Evolutionary conservation across 2,888 invertebrate genomes (phyloP), one percentile per base, ranked within the genome.

Genomic region (Dolichopus griseipennis): DNA sequence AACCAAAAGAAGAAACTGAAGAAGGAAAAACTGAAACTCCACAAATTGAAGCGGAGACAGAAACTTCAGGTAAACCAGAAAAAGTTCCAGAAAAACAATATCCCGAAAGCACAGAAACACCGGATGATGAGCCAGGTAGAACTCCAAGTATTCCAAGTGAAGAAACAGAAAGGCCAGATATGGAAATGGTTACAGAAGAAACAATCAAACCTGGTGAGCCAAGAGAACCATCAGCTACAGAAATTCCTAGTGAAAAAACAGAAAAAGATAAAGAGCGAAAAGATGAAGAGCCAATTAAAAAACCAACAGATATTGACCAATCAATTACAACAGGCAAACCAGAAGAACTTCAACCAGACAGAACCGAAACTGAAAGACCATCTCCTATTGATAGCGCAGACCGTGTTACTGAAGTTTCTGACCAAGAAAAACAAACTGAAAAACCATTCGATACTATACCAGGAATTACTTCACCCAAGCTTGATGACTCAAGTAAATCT

Each of bases 201-300:
- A 65, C 66, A 61, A 41, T 34, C 63, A 69, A 66, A 37, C 65
- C 69, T n/a, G 71, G 72, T 10, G 63, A 70, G 18, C 20, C n/a
- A 64, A 8, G n/a, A 2, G 34, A 64, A 10, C 34, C 9, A 62
- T 22, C 10, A 52, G 21, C 63, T 20, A 62, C 27, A 5, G 66
- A 65, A 37, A 15, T 64, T 34, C 22, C 65, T 67, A 2, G 21
- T 34, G 69, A 64, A 21, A 66, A 64, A 65, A 68, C 52, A 15
- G 61, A 67, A 8, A 12, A 21, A 64, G 66, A 52, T 7, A 63
- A 34, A 37, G 65, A 64, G 20, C 15, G 27, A 61, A 22, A 62
- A 22, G 22, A 62, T 1, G 18, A 5, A 10, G 22, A 21, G 21
- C 22, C 63, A 21, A 69, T 70, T 66, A 68, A 71, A n/a, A 64